Base-by-base conservation (phyloP, 1,140 invertebrate genomes). In the Drosophila equinoxialis region DNA sequence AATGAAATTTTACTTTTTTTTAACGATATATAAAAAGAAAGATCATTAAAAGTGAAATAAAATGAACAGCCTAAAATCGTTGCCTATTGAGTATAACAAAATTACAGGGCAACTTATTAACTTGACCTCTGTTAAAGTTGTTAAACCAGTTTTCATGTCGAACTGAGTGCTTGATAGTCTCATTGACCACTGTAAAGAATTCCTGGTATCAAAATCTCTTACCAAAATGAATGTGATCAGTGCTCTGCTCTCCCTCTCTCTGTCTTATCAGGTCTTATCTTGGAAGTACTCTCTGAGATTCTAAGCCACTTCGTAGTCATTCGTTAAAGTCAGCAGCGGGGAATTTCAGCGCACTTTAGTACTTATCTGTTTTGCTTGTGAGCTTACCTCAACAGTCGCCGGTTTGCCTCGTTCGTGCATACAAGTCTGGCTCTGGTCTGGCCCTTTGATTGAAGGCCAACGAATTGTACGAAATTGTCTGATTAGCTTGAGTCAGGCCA, bases 361-460 rank as follows among this genome's bases (percentile, higher is more conserved):
- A 59, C 35, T 59, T 59, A 59, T 35, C 1, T 59, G 57, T 20
- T 59, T 59, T 37, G 57, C 17, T 39, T 37, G 11, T 11, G 14
- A 39, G 57, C 57, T 39, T 59, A 37, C 14, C 10, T 39, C 14
- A 59, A 17, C 57, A 59, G 57, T 59, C 57, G 57, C 33, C 57
- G 57, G 57, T 39, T 39, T 20, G 57, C 57, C 35, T 20, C 33
- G 57, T 20, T 59, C 57, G 33, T 11, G 57, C 57, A 11, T 39
- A 59, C 57, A 59, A 59, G 33, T 39, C 26, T 35, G 3, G 35
- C 14, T 59, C 35, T 51, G 7, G 17, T 23, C 17, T 2, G 11
- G 7, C 1, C 7, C 14, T 58, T 37, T 4, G 17, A 1, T 10
- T 59, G 35, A 35, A 35, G 33, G 57, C 33, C 14, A 59, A 39